These are phyloP conservation scores for Brachionus angularis DNA, from an alignment of 1,140 invertebrate species.

Conservation along the genomic window DNA sequence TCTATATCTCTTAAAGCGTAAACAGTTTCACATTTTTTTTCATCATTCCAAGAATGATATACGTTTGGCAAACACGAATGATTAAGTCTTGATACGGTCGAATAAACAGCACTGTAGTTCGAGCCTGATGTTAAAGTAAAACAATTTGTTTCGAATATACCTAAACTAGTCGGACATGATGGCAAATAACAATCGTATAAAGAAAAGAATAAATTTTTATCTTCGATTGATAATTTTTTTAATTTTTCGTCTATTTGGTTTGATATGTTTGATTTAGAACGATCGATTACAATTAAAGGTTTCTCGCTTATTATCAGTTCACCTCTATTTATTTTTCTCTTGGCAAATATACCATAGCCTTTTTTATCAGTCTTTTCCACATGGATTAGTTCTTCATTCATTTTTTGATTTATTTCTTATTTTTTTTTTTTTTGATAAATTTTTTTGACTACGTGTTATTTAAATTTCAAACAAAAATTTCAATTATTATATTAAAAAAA, in stretches of 20 bases:
- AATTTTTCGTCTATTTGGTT: background rate
- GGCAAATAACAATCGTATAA: constrained; percentile 24
- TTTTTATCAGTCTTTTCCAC: background rate
- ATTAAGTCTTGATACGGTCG: constrained; percentile 19
- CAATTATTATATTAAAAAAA: too few relatives aligned
- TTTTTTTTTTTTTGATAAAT: too few relatives aligned
- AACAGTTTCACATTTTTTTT: constrained; percentile 1
- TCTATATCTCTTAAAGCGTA: constrained; percentile 20
- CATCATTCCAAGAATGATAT: constrained; percentile 14
- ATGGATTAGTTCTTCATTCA: too few relatives aligned
- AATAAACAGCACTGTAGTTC: background rate
- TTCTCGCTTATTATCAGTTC: constrained; percentile 18
- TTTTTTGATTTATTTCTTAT: too few relatives aligned
- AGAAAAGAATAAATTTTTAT: constrained; percentile 5
- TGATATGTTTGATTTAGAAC: background rate
- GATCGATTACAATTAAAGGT: background rate
- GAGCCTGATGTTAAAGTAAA: constrained; percentile 2
- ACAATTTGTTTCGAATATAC: constrained; percentile 30
- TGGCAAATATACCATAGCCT: constrained; percentile 4
- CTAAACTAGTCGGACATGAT: background rate
- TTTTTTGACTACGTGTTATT: too few relatives aligned
- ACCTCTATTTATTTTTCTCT: constrained; percentile 1
- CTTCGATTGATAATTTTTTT: background rate
- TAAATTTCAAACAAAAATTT: too few relatives aligned
- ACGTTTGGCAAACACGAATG: constrained; percentile 20